Base-by-base conservation (phyloP, 23 tunicate genomes). In the Ascidia mentula region DNA sequence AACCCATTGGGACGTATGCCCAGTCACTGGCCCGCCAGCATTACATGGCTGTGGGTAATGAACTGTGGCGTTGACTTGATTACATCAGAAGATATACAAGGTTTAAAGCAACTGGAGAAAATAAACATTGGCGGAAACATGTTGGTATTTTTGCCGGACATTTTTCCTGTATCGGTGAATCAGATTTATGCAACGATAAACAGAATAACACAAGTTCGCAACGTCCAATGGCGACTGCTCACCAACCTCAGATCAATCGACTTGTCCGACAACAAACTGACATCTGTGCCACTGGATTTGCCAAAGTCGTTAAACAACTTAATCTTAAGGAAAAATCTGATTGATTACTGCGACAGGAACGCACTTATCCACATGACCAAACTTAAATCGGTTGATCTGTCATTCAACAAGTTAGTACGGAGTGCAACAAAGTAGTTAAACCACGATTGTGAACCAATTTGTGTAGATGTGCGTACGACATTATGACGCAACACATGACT, bases 381-480 rank as follows among this genome's bases (percentile, higher is more conserved):
- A 6, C 42, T 82, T 72, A 24, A 37, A 33, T 32, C 35, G 15
- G 73, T 82, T 59, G 78, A 82, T 36, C 80, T 82, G 22, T 32
- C 78, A 34, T 0, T 34, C 9, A 82, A 82, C 87, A 82, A 74
- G 87, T 82, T 31, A 74, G 73, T 75, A n/a, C n/a, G n/a, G n/a
- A n/a, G n/a, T n/a, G n/a, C n/a, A n/a, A n/a, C n/a, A n/a, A n/a
- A n/a, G n/a, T n/a, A n/a, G n/a, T n/a, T n/a, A n/a, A n/a, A n/a
- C n/a, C n/a, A n/a, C n/a, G n/a, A n/a, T n/a, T n/a, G n/a, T n/a
- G n/a, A n/a, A n/a, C n/a, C n/a, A n/a, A n/a, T n/a, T n/a, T n/a
- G n/a, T n/a, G n/a, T n/a, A n/a, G n/a, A n/a, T n/a, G n/a, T n/a
- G n/a, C n/a, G n/a, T n/a, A n/a, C n/a, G n/a, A n/a, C n/a, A n/a